Evolutionary conservation across 2,888 invertebrate species (phyloP).

Genomic region (Diarsia brunnea): DNA sequence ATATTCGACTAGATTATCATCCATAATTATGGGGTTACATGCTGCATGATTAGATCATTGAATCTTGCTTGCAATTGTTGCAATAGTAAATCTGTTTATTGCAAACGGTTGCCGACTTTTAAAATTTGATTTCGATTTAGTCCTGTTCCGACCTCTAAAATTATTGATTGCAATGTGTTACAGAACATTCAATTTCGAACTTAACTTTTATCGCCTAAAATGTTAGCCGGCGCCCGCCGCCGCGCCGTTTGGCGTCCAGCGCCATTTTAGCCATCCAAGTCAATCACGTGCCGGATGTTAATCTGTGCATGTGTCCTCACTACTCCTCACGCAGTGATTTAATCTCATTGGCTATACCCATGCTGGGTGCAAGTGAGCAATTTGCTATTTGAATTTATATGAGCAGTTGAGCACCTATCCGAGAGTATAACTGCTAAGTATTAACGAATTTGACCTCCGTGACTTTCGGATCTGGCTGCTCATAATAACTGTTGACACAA

Average conservation of each 20-base stretch:
- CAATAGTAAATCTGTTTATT: not conserved
- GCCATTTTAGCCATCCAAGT: slow-evolving; percentile 60
- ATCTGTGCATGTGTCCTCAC: slow-evolving; percentile 72
- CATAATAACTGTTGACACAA: slow-evolving; percentile 54
- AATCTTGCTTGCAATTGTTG: not conserved
- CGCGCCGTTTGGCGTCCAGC: slow-evolving; percentile 32
- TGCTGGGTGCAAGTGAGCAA: slow-evolving; percentile 62
- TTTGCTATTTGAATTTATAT: slow-evolving; percentile 64
- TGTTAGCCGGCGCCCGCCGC: slow-evolving; percentile 30
- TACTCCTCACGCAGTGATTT: slow-evolving; percentile 72
- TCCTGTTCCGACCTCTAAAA: slow-evolving; percentile 21
- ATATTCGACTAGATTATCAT: not conserved
- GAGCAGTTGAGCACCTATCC: slow-evolving; percentile 32
- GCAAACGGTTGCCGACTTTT: not conserved
- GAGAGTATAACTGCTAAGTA: slow-evolving; percentile 35
- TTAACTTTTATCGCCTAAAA: slow-evolving; percentile 18
- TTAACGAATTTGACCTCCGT: slow-evolving; percentile 61
- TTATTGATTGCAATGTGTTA: slow-evolving; percentile 6
- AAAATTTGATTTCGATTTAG: not conserved
- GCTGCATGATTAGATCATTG: not conserved
- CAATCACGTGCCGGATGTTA: slow-evolving; percentile 75
- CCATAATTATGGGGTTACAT: not conserved
- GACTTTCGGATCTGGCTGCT: slow-evolving; percentile 57
- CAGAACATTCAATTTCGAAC: slow-evolving; percentile 11
- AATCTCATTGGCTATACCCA: slow-evolving; percentile 66